A percentile compares a stretch with the other conserved stretches of the same genome.
These are phyloP conservation scores for Oxytorus armatus DNA, from an alignment of 2,888 invertebrate species.

Conservation along the genomic window DNA sequence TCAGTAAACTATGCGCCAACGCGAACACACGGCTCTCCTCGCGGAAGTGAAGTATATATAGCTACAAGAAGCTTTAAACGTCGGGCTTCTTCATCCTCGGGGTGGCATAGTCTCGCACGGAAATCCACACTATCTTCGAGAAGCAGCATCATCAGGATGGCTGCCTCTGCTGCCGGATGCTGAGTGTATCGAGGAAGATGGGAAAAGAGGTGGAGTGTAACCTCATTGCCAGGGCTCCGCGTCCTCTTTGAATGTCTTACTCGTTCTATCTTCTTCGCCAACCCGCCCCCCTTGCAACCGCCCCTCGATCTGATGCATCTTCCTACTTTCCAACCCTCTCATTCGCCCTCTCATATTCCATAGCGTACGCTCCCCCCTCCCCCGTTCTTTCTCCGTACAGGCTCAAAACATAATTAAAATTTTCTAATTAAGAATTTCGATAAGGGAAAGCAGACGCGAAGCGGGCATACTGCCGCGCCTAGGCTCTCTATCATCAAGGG, in stretches of 20 bases:
- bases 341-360: conserved; percentile 47
- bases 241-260: conserved; percentile 43
- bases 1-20: conserved; percentile 47
- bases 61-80: conserved; percentile 26
- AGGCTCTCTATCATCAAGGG: conserved; percentile 62
- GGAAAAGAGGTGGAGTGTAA: conserved; percentile 39
- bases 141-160: conserved; percentile 49
- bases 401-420: conserved; percentile 84
- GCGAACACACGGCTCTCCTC: conserved; percentile 26
- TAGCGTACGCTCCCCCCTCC: conserved; percentile 13
- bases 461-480: conserved; percentile 60
- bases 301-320: conserved; percentile 63
- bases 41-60: conserved; percentile 2
- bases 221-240: conserved; percentile 50
- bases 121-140: conserved; percentile 69
- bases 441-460: conserved; percentile 75
- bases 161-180: conserved; percentile 32
- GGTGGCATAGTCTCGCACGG: conserved; percentile 43
- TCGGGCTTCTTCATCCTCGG: conserved; percentile 38
- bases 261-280: conserved; percentile 42
- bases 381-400: conserved; percentile 68
- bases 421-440: conserved; percentile 85
- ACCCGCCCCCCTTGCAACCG: conserved; percentile 13
- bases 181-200: conserved; percentile 57
- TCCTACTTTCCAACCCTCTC: conserved; percentile 49